A percentile compares a stretch with the other conserved stretches of the same genome.
phyloP scores from a whole-genome alignment of 2,888 invertebrate genomes.

The Candidula unifasciata region DNA sequence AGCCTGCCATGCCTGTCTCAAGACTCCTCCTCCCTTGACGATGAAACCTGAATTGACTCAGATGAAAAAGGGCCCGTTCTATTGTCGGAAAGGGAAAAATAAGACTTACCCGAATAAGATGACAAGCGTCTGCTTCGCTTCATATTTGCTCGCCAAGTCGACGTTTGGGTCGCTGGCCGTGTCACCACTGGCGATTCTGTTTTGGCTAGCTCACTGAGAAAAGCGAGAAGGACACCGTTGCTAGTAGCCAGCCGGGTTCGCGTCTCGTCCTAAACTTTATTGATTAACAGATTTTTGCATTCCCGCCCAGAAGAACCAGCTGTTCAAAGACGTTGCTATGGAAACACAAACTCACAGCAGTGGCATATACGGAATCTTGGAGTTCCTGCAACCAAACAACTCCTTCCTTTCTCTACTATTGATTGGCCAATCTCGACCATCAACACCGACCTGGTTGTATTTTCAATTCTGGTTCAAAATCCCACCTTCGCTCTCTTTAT shows the following conservation, averaged over 20 bases:
- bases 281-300: slow-evolving; percentile 47
- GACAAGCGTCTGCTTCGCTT: slow-evolving; percentile 21
- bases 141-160: not conserved
- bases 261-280: slow-evolving; percentile 32
- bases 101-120: slow-evolving; percentile 23
- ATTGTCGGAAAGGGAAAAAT: not conserved
- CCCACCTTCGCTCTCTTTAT: not conserved
- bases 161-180: slow-evolving; percentile 9
- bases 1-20: not conserved
- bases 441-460: slow-evolving; percentile 2
- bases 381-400: slow-evolving; percentile 35
- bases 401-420: slow-evolving; percentile 34
- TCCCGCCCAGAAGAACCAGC: slow-evolving; percentile 48
- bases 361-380: slow-evolving; percentile 20
- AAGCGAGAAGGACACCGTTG: not conserved
- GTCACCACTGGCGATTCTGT: not conserved
- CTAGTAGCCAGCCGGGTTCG: not conserved
- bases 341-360: slow-evolving; percentile 42
- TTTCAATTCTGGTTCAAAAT: not conserved
- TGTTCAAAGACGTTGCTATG: slow-evolving; percentile 47
- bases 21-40: not conserved
- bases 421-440: slow-evolving; percentile 37
- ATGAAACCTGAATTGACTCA: slow-evolving; percentile 13
- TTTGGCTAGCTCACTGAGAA: slow-evolving; percentile 14
- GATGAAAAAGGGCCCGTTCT: not conserved